phyloP scores from a whole-genome alignment of 2,113 vertebrate genomes.

The Vicugna pacos region DNA sequence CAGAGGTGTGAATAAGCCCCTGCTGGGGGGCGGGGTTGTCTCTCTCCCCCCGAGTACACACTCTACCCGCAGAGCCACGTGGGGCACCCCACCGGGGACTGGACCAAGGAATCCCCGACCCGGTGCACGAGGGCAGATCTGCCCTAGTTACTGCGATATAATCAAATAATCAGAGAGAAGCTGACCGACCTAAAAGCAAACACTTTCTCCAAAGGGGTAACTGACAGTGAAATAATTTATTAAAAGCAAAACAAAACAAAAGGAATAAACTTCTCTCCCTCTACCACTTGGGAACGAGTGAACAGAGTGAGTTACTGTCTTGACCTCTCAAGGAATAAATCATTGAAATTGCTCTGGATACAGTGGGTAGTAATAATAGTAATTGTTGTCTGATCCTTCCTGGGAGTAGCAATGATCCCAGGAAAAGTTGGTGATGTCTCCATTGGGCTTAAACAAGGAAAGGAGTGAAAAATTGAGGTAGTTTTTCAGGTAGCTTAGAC shows the following conservation, averaged over 20 bases:
- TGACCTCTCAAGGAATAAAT: neutral
- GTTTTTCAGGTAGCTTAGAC: neutral
- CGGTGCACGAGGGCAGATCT: accelerated
- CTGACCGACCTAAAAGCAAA: constrained; percentile 48
- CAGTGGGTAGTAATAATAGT: too few relatives aligned
- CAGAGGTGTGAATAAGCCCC: neutral
- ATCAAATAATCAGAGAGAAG: constrained; percentile 51
- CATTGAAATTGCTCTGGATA: neutral
- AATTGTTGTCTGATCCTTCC: neutral
- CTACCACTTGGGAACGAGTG: neutral
- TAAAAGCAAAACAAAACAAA: neutral
- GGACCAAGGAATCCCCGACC: neutral
- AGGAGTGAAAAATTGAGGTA: neutral
- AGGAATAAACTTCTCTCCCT: neutral
- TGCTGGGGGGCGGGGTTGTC: neutral
- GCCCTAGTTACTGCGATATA: neutral
- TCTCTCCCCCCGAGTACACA: too few relatives aligned
- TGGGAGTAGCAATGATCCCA: neutral
- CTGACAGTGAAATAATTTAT: constrained; percentile 35
- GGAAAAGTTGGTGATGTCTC: neutral
- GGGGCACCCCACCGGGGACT: accelerated
- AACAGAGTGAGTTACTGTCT: neutral
- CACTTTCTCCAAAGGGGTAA: constrained; percentile 39
- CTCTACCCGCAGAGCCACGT: neutral
- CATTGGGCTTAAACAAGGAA: neutral